phyloP scores from a whole-genome alignment of 2,888 invertebrate genomes.

The Tanytarsus gracilentus region DNA sequence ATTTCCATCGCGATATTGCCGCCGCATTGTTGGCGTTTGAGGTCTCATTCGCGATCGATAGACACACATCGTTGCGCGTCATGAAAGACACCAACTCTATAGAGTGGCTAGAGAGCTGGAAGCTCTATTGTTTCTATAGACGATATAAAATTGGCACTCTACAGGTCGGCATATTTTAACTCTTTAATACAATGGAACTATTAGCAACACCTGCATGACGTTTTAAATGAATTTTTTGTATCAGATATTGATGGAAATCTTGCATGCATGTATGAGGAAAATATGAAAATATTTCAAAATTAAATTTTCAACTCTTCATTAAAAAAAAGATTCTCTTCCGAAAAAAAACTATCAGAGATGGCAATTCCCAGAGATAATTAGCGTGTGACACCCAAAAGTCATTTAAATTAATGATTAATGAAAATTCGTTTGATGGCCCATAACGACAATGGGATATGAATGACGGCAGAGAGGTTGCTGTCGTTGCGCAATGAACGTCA shows the following conservation, averaged over 20 bases:
- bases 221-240: constrained; percentile 1
- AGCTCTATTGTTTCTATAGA: constrained; percentile 11
- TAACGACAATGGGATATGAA: neutral
- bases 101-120: neutral
- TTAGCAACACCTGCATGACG: constrained; percentile 27
- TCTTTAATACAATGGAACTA: constrained; percentile 17
- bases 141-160: constrained; percentile 4
- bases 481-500: neutral
- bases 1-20: neutral
- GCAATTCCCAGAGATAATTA: constrained; percentile 11
- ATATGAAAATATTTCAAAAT: no score
- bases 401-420: constrained; percentile 24
- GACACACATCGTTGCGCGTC: constrained; percentile 26
- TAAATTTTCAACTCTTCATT: no score
- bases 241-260: constrained; percentile 5
- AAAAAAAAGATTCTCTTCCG: no score
- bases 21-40: constrained; percentile 12
- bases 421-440: constrained; percentile 8
- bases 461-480: neutral
- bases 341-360: no score
- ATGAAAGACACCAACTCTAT: constrained; percentile 26
- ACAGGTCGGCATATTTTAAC: constrained; percentile 9
- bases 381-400: constrained; percentile 20
- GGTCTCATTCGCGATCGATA: constrained; percentile 23
- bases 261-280: no score